Evolutionary conservation across 2,797 vertebrate genomes (phyloP), one percentile per base, ranked within the genome.

Genomic region (Cryptoprocta ferox): DNA sequence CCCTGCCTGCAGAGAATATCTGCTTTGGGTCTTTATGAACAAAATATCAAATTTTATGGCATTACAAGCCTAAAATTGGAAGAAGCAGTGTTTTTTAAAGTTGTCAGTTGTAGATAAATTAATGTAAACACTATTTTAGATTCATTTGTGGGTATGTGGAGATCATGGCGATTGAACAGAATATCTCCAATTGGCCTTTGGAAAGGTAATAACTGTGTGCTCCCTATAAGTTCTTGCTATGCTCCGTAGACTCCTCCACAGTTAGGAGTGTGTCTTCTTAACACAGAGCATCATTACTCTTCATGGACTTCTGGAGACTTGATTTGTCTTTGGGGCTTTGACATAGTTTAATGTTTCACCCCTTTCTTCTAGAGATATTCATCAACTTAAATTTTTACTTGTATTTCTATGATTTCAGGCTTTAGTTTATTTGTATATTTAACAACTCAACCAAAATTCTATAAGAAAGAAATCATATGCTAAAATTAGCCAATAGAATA

Each of bases 1-100:
- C 6, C 11, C 16, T 8, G 8, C 7, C 1, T 2, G 4, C 48
- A 28, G 6, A 6, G 32, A 82, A 5, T 6, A n/a, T 16, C 42
- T 15, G 6, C 53, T 39, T 48, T 59, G 42, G 70, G 7, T 45
- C 10, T 50, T 65, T 9, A 24, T 16, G 14, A 66, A 53, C 5
- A 48, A 48, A 53, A 48, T 13, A 18, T 21, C 10, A 21, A 79
- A 6, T n/a, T 18, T 45, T 30, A 21, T 30, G 42, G 5, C 48
- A 50, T 45, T 15, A 9, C 0, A 37, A 2, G 5, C 26, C n/a
- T 4, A 39, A 59, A 26, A 48, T 71, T n/a, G 19, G 19, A 35
- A 15, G 59, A 32, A 12, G 42, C 1, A 6, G 28, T 14, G 4
- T 35, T 56, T 56, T 42, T 66, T 68, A 53, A 90, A 65, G 45